Conservation (phyloP, 2,797 vertebrate genomes). For the Podarcis siculus region DNA sequence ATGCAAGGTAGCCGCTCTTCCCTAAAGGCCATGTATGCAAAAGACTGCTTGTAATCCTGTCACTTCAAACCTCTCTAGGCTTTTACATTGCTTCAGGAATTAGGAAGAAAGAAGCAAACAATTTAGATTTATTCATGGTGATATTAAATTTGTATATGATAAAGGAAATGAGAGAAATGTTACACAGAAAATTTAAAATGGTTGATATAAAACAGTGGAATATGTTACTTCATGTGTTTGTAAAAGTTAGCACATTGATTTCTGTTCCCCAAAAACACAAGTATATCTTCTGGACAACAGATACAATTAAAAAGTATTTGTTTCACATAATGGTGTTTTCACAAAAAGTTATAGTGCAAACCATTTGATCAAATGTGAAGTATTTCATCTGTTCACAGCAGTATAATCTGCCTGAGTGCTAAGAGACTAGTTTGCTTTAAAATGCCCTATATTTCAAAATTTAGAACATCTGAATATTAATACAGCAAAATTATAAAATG, state of each 20-base stretch:
- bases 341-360: conserved; percentile 36
- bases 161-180: conserved; percentile 72
- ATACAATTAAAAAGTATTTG: conserved; percentile 45
- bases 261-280: conserved; percentile 10
- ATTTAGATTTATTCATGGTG: conserved; percentile 82
- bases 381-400: conserved; percentile 3
- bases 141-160: conserved; percentile 80
- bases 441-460: conserved; percentile 43
- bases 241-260: conserved; percentile 45
- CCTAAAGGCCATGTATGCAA: conserved; percentile 85
- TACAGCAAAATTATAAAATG: conserved; percentile 19
- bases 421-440: background rate
- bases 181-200: conserved; percentile 62
- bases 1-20: conserved; percentile 84
- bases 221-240: conserved; percentile 36
- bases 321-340: conserved; percentile 23
- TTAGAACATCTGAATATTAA: conserved; percentile 30
- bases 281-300: conserved; percentile 47
- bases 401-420: conserved; percentile 35
- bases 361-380: conserved; percentile 44
- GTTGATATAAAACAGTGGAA: conserved; percentile 59
- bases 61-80: conserved; percentile 83
- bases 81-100: conserved; percentile 82
- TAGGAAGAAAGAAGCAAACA: conserved; percentile 81
- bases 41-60: conserved; percentile 86